Percentiles rank a stretch among this genome's conserved stretches.
These are phyloP conservation scores for Lindbergichthys nudifrons DNA, from an alignment of 2,797 vertebrate species.

Conservation along the genomic window DNA sequence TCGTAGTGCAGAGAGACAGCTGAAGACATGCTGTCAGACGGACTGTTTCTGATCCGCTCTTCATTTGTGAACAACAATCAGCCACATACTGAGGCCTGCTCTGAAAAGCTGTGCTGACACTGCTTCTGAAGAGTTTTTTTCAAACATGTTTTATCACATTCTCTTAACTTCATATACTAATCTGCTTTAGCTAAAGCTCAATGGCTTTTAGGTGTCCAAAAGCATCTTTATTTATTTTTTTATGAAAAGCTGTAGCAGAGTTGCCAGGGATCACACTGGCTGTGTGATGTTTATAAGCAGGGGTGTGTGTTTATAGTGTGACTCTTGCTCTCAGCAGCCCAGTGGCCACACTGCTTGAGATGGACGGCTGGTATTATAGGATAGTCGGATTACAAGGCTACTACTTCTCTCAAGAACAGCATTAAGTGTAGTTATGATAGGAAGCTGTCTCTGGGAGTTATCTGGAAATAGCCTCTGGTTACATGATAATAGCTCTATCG, in stretches of 20 bases:
- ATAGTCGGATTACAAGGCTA: constrained; percentile 81
- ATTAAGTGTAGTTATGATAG: constrained; percentile 79
- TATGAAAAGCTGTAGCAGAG: constrained; percentile 27
- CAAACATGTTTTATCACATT: constrained; percentile 47
- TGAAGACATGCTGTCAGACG: constrained; percentile 49
- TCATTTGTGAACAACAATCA: constrained; percentile 34
- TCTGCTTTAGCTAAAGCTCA: constrained; percentile 55
- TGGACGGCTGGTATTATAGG: constrained; percentile 77
- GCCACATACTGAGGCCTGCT: constrained; percentile 30
- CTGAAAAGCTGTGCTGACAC: constrained; percentile 37
- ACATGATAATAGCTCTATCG: constrained; percentile 77
- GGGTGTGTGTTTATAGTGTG: constrained; percentile 54
- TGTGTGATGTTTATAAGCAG: constrained; percentile 55
- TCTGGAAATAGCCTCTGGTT: constrained; percentile 79
- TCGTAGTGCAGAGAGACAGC: constrained; percentile 36
- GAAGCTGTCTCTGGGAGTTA: constrained; percentile 77
- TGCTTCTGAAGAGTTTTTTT: constrained; percentile 33
- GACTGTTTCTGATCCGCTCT: constrained; percentile 53
- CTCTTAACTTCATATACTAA: constrained; percentile 46
- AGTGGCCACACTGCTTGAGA: constrained; percentile 62
- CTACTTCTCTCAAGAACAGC: constrained; percentile 73
- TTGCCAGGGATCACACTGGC: constrained; percentile 51
- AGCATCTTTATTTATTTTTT: constrained; percentile 10
- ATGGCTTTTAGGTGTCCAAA: constrained; percentile 47
- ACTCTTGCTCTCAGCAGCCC: constrained; percentile 68